These are phyloP conservation scores for Ambastaia sidthimunki DNA, from an alignment of 2,797 vertebrate species.

Conservation along the genomic window DNA sequence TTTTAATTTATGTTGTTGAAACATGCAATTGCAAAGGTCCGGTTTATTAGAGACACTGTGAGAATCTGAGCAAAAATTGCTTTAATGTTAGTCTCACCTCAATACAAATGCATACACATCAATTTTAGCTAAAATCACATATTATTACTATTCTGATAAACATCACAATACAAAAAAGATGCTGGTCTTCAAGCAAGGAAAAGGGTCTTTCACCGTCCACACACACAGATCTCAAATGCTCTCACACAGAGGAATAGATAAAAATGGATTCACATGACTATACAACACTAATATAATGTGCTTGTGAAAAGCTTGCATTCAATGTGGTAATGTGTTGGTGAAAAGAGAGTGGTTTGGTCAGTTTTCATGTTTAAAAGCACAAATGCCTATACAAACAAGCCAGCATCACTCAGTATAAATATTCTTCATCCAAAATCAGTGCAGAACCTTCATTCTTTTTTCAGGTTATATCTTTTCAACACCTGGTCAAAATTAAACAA, in stretches of 20 bases:
- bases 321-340: constrained; percentile 15
- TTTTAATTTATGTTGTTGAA: neutral
- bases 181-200: constrained; percentile 68
- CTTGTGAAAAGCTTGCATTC: constrained; percentile 45
- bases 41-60: neutral
- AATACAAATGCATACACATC: constrained; percentile 81
- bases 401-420: constrained; percentile 82
- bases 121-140: constrained; percentile 79
- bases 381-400: constrained; percentile 72
- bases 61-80: constrained; percentile 54
- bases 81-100: constrained; percentile 75
- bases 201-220: constrained; percentile 28
- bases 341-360: constrained; percentile 19
- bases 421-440: constrained; percentile 85
- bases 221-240: constrained; percentile 64
- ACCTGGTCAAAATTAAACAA: constrained; percentile 48
- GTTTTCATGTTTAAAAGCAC: constrained; percentile 69
- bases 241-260: constrained; percentile 23
- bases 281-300: constrained; percentile 70
- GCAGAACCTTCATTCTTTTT: constrained; percentile 73
- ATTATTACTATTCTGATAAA: constrained; percentile 76
- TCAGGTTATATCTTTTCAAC: constrained; percentile 65
- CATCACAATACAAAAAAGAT: constrained; percentile 70
- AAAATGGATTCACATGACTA: constrained; percentile 45
- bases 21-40: neutral